These are phyloP conservation scores for Diloba caeruleocephala DNA, from an alignment of 2,888 invertebrate genomes.

Conservation along the genomic window DNA sequence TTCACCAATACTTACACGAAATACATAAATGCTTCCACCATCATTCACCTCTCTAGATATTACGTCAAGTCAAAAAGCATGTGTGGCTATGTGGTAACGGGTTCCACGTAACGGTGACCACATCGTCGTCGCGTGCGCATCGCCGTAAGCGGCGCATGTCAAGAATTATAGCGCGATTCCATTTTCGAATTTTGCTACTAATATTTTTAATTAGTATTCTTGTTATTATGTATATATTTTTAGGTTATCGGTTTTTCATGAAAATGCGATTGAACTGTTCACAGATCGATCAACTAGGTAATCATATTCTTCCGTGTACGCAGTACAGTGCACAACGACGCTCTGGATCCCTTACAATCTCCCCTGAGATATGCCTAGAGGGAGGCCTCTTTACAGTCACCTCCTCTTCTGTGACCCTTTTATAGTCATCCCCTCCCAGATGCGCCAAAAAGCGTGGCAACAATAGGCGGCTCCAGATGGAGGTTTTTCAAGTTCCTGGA, in stretches of 20 bases:
- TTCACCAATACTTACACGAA: not conserved
- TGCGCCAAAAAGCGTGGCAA: too few species aligned
- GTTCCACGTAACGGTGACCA: conserved; percentile 51
- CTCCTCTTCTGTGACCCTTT: too few species aligned
- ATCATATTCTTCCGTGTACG: too few species aligned
- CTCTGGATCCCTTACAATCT: too few species aligned
- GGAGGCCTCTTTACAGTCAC: too few species aligned
- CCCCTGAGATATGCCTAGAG: too few species aligned
- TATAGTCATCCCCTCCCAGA: too few species aligned
- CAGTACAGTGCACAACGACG: too few species aligned
- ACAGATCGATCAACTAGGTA: too few species aligned
- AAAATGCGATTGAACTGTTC: not conserved
- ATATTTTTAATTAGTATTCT: conserved; percentile 10
- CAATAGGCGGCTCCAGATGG: too few species aligned
- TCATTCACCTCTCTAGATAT: not conserved
- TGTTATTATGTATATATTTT: conserved; percentile 1
- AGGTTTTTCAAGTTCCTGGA: too few species aligned
- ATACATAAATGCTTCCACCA: not conserved
- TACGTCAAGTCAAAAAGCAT: conserved; percentile 19
- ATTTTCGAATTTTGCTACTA: conserved; percentile 18
- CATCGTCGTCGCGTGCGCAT: conserved; percentile 39
- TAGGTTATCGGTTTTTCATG: not conserved
- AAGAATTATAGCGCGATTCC: conserved; percentile 34
- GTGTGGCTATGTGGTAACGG: conserved; percentile 47
- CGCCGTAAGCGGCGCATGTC: conserved; percentile 19